A percentile compares a stretch with the other conserved stretches of the same genome.
These are phyloP conservation scores for Probosciger aterrimus DNA, from an alignment of 2,113 vertebrate genomes.

Conservation along the genomic window DNA sequence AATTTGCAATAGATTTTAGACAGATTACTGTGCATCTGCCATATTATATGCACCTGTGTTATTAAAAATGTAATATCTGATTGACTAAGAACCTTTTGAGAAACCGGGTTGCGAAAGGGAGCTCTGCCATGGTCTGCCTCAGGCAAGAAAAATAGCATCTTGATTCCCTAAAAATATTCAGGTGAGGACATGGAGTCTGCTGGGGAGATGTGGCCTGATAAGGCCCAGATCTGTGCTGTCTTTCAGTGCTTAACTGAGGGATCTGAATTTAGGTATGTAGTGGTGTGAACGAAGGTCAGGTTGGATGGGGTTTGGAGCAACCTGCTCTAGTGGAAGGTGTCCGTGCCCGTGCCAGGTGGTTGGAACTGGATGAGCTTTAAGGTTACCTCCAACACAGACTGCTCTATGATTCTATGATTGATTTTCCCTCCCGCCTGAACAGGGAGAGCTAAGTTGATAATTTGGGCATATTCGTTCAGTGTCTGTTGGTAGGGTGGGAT, in stretches of 20 bases:
- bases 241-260: neutral
- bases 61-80: neutral
- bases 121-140: neutral
- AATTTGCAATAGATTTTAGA: neutral
- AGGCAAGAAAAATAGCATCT: neutral
- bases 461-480: neutral
- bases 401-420: neutral
- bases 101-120: neutral
- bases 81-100: neutral
- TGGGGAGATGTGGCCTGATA: neutral
- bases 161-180: neutral
- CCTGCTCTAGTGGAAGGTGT: neutral
- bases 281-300: neutral
- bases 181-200: neutral
- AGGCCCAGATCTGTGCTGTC: rapidly evolving
- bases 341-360: neutral
- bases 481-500: neutral
- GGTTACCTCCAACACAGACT: neutral
- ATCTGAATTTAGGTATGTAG: neutral
- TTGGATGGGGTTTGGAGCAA: neutral
- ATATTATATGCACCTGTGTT: neutral
- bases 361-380: neutral
- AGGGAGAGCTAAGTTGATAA: neutral
- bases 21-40: neutral
- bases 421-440: neutral